A percentile compares a stretch with the other conserved stretches of the same genome.
Evolutionary conservation across 1,140 invertebrate species (phyloP).

Genomic region (Pogonomyrmex barbatus): DNA sequence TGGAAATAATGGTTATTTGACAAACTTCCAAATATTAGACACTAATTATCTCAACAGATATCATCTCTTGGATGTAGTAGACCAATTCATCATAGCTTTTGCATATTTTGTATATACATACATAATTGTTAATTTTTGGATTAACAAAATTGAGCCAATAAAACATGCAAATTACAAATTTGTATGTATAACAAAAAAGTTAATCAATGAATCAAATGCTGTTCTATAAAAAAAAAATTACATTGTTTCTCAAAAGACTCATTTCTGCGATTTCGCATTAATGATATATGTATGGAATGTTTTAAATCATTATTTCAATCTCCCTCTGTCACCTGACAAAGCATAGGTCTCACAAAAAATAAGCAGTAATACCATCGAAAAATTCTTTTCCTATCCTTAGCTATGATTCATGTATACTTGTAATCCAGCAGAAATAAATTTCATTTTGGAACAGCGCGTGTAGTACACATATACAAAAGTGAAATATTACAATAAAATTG

Average conservation of each 20-base stretch:
- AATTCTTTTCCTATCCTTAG: slow-evolving; percentile 41
- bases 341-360: slow-evolving; percentile 56
- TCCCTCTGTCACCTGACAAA: slow-evolving; percentile 70
- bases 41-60: slow-evolving; percentile 6
- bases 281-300: slow-evolving; percentile 41
- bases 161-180: slow-evolving; percentile 20
- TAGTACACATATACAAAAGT: slow-evolving; percentile 64
- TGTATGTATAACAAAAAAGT: slow-evolving; percentile 9
- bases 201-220: slow-evolving; percentile 15
- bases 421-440: slow-evolving; percentile 45
- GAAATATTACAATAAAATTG: slow-evolving; percentile 65
- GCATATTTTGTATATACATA: background rate
- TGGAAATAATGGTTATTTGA: slow-evolving; percentile 66
- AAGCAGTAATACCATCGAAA: slow-evolving; percentile 55
- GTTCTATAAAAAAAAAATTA: slow-evolving; percentile 11
- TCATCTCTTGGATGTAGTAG: background rate
- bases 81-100: slow-evolving; percentile 12
- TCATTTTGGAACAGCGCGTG: slow-evolving; percentile 53
- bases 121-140: slow-evolving; percentile 24
- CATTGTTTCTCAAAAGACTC: slow-evolving; percentile 22
- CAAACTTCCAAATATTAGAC: background rate
- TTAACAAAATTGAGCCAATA: slow-evolving; percentile 11
- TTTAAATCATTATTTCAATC: slow-evolving; percentile 71
- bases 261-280: slow-evolving; percentile 5
- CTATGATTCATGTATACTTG: slow-evolving; percentile 43